A percentile compares a stretch with the other conserved stretches of the same genome.
Evolutionary conservation across 2,888 invertebrate species (phyloP).

Genomic region (Agonopterix arenella): DNA sequence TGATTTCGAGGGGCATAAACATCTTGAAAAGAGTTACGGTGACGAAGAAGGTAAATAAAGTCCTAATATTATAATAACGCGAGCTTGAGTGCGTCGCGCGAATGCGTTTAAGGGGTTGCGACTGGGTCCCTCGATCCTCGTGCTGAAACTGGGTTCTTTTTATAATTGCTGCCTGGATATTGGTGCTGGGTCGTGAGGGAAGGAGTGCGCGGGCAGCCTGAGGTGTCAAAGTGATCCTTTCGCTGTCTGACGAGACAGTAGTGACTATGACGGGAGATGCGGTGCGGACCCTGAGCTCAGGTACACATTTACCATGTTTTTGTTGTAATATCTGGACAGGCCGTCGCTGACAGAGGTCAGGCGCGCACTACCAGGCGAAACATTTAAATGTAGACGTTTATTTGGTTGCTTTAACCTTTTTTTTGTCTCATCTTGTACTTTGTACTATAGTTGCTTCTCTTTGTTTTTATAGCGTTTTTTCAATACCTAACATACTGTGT

Average conservation of each 20-base stretch:
- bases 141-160: constrained; percentile 75
- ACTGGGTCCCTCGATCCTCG: constrained; percentile 50
- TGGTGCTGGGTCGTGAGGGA: constrained; percentile 59
- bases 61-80: constrained; percentile 61
- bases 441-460: not conserved
- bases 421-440: constrained; percentile 2
- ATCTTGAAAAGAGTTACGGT: constrained; percentile 66
- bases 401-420: not conserved
- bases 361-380: constrained; percentile 23
- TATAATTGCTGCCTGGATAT: constrained; percentile 73
- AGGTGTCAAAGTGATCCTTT: constrained; percentile 40
- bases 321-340: constrained; percentile 32
- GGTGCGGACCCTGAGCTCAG: constrained; percentile 58
- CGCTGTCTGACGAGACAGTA: constrained; percentile 17
- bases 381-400: not conserved
- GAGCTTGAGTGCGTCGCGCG: constrained; percentile 50
- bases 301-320: constrained; percentile 50
- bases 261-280: constrained; percentile 63
- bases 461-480: not conserved
- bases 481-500: not conserved
- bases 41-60: constrained; percentile 74
- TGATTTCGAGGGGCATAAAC: constrained; percentile 70
- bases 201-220: constrained; percentile 41
- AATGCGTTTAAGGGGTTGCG: constrained; percentile 31
- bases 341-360: constrained; percentile 24